phyloP scores from a whole-genome alignment of 1,140 invertebrate species.

The Trachymyrmex septentrionalis region DNA sequence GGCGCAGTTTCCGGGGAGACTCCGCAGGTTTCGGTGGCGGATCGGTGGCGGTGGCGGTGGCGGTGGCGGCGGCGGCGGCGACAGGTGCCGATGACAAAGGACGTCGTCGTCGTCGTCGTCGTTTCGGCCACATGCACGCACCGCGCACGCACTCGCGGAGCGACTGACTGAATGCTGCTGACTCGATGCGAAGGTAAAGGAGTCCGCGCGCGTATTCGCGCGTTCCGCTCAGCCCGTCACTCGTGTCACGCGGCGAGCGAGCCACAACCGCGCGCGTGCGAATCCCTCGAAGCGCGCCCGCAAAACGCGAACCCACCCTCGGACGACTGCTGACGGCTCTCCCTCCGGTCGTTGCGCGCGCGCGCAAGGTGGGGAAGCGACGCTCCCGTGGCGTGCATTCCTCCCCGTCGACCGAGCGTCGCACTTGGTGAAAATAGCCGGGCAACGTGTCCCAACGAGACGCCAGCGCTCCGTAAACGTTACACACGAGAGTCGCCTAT shows the following conservation, averaged over 20 bases:
- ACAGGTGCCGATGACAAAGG: background rate
- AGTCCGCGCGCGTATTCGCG: slow-evolving; percentile 1
- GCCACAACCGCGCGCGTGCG: slow-evolving; percentile 22
- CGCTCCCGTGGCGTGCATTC: background rate
- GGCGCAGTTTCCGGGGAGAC: slow-evolving; percentile 14
- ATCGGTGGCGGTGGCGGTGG: too few species aligned
- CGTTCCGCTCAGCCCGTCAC: slow-evolving; percentile 30
- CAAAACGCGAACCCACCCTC: slow-evolving; percentile 32
- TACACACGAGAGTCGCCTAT: slow-evolving; percentile 21
- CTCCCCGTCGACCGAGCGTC: background rate
- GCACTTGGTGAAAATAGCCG: slow-evolving; percentile 13
- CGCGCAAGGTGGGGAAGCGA: background rate
- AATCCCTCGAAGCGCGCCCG: slow-evolving; percentile 13
- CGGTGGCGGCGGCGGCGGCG: background rate
- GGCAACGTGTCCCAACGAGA: background rate
- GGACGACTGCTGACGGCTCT: background rate
- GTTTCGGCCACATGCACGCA: slow-evolving; percentile 27
- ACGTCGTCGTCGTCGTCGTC: slow-evolving; percentile 6
- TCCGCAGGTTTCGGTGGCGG: background rate
- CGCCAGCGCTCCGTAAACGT: background rate
- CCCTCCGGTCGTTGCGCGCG: background rate
- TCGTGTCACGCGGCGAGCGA: slow-evolving; percentile 38
- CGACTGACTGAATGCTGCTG: background rate
- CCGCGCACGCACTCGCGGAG: background rate
- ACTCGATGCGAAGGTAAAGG: background rate